Base-by-base conservation (phyloP, 2,797 vertebrate genomes). In the Octomys mimax region DNA sequence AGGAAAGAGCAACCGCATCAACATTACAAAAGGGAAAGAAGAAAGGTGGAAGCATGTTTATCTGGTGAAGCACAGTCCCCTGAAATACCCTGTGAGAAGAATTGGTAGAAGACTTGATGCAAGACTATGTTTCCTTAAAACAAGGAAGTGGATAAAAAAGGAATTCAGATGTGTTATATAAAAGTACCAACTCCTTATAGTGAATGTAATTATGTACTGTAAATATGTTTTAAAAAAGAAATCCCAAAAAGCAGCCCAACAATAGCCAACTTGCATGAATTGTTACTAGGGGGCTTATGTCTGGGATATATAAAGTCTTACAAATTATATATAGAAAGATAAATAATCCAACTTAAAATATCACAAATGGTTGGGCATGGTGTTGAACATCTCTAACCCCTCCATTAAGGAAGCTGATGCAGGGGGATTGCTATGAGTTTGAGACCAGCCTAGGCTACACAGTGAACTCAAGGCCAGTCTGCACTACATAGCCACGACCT, bases 51-150 rank as follows among this genome's bases (percentile, higher is more conserved):
- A 86, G 22, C 31, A 83, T 92, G n/a, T 91, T 95, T 88, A 82
- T 91, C 68, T 94, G 85, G 46, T 82, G 18, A 75, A 75, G 42
- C 57, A 73, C 68, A 97, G 64, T 59, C 82, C 86, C 83, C 77
- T 82, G 73, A 95, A 95, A 59, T 77, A 73, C 18, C 77, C 42
- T 77, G 85, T 70, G 71, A 21, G 7, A 57, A 84, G 52, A 96
- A 94, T 64, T 78, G 71, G 68, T 26, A 78, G 14, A 62, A 61
- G 13, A 80, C 28, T 66, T 70, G 77, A 87, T 54, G 28, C 28
- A 92, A 96, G 68, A 88, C 57, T 79, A 68, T 87, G 66, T 73
- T 96, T 96, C 78, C 91, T 95, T 96, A 90, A 95, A 89, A 91
- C 19, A 94, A 78, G 39, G 71, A 46, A 75, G 39, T 24, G 12